Base-by-base conservation (phyloP, 35 echinoderm and acorn worm species). In the Holothuria glaberrima region DNA sequence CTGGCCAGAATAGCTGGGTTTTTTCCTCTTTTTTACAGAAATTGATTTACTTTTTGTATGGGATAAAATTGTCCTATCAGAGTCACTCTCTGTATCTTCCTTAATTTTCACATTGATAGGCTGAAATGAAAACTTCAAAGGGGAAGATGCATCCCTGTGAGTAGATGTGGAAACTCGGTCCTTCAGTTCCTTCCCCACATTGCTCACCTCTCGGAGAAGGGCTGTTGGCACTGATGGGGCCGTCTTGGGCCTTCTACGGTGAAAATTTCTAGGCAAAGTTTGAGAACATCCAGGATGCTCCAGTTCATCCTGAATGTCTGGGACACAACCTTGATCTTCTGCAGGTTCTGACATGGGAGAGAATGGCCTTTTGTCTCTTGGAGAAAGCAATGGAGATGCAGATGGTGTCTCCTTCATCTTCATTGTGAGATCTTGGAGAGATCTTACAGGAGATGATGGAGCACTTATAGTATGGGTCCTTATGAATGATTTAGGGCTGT, bases 261-360 rank as follows among this genome's bases (percentile, higher is more conserved):
- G 62, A 71, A 87, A 87, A 87, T 87, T 70, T 32, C 85, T 67
- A 0, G 85, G 85, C 12, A 87, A 41, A 44, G 85, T 87, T 44
- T 71, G 85, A 13, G 85, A 67, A 35, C 44, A 71, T 25, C 30
- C 61, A 54, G 50, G 50, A 54, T 54, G 50, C 60, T 87, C 62
- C 4, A 70, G 22, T 87, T 87, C 85, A 71, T 87, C 85, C 41
- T 87, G 85, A 69, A 87, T 69, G 44, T 87, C 85, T 48, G 66
- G 61, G 21, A 87, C 85, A 71, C 85, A 87, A 34, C 85, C 85
- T 71, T 87, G 85, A 70, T 87, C 85, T 87, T 87, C 85, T 24
- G 85, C 85, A 71, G 85, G 83, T 45, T 86, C 83, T 41, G 83
- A 86, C 83, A 86, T 86, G 32, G 83, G 83, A 34, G 83, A 86